Evolutionary conservation across 2,797 vertebrate species (phyloP).

Genomic region (Melopsittacus undulatus): DNA sequence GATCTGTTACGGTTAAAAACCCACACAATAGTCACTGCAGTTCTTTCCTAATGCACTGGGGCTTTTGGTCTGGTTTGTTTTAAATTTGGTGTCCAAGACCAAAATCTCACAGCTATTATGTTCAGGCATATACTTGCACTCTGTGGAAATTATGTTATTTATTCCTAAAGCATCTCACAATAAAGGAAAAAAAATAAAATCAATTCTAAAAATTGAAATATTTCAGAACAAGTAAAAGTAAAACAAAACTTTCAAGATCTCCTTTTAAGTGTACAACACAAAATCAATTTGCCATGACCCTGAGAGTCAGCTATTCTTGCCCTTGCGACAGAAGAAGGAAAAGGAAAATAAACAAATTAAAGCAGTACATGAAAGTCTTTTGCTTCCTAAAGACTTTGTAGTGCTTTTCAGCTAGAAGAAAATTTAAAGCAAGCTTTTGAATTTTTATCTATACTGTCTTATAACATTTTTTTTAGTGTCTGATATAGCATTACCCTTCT

Average conservation of each 20-base stretch:
- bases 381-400: conserved; percentile 56
- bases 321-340: conserved; percentile 66
- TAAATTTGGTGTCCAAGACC: neutral
- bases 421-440: conserved; percentile 47
- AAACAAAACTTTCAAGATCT: conserved; percentile 68
- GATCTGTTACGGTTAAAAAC: conserved; percentile 12
- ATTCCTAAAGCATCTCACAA: conserved; percentile 38
- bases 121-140: neutral
- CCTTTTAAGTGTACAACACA: conserved; percentile 73
- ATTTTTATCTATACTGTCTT: conserved; percentile 42
- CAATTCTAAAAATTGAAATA: conserved; percentile 75
- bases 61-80: neutral
- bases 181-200: conserved; percentile 59
- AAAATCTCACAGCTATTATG: conserved; percentile 37
- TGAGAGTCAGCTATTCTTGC: conserved; percentile 64
- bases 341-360: conserved; percentile 69
- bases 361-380: conserved; percentile 58
- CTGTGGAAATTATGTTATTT: conserved; percentile 18
- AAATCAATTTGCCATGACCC: conserved; percentile 78
- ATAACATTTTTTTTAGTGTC: neutral
- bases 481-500: conserved; percentile 20
- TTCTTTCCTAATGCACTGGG: neutral
- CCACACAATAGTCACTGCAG: neutral
- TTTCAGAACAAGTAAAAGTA: conserved; percentile 66
- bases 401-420: conserved; percentile 53